These are phyloP conservation scores for Coryphaenoides rupestris DNA, from an alignment of 2,113 vertebrate species.

Conservation along the genomic window DNA sequence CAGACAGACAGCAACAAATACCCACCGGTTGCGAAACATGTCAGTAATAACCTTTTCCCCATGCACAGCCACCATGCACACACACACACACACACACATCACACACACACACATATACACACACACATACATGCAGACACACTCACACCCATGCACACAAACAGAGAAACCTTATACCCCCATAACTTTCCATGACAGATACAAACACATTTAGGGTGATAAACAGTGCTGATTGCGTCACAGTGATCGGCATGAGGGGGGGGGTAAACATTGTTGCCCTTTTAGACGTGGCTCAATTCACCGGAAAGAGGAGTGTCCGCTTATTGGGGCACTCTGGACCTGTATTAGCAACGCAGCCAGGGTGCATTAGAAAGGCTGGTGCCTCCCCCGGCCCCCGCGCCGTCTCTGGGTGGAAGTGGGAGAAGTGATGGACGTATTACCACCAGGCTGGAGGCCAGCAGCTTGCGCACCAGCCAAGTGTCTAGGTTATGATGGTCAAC, in stretches of 20 bases:
- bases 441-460: too few relatives aligned
- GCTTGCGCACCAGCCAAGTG: too few relatives aligned
- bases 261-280: constrained; percentile 20
- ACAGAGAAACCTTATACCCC: background rate
- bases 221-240: constrained; percentile 1
- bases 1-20: constrained; percentile 26
- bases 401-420: constrained; percentile 45
- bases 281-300: constrained; percentile 35
- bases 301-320: constrained; percentile 26
- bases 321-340: constrained; percentile 27
- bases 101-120: background rate
- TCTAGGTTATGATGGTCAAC: too few relatives aligned
- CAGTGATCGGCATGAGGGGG: background rate
- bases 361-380: constrained; percentile 62
- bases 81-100: background rate
- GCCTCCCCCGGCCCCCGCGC: constrained; percentile 29
- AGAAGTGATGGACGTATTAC: constrained; percentile 4
- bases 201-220: constrained; percentile 21
- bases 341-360: constrained; percentile 56
- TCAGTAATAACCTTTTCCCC: too few relatives aligned
- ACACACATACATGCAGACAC: background rate
- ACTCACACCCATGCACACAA: constrained; percentile 18
- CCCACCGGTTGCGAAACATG: constrained; percentile 5
- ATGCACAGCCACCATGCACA: constrained; percentile 2
- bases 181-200: constrained; percentile 6